A percentile compares a stretch with the other conserved stretches of the same genome.
phyloP scores from a whole-genome alignment of 92 coral and sea anemone species.

The Epizoanthus rinbou region DNA sequence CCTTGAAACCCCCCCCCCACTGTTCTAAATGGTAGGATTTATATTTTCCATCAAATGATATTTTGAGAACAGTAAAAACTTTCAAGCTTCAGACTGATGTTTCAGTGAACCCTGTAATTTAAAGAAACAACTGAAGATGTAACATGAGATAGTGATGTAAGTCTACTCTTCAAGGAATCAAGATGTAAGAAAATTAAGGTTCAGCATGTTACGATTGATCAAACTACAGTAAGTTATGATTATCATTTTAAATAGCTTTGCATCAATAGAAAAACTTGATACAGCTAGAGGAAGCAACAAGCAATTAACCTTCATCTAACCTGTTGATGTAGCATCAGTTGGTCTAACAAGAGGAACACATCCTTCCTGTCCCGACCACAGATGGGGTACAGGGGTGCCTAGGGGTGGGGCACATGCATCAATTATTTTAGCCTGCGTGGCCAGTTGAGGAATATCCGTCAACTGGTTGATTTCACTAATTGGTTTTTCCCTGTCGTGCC shows the following conservation, averaged over 20 bases:
- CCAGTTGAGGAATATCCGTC: not conserved
- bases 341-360: conserved; percentile 86
- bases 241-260: too few species aligned
- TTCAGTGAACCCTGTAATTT: not conserved
- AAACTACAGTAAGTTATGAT: too few species aligned
- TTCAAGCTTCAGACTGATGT: too few species aligned
- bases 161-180: not conserved
- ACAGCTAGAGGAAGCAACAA: not conserved
- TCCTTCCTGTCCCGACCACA: conserved; percentile 72
- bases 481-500: conserved; percentile 11
- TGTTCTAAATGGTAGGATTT: too few species aligned
- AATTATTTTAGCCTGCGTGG: not conserved
- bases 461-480: not conserved
- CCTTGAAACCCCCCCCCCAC: too few species aligned
- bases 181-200: too few species aligned
- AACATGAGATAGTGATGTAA: too few species aligned
- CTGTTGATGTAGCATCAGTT: conserved; percentile 83
- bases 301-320: conserved; percentile 35
- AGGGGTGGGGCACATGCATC: conserved; percentile 18
- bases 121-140: not conserved
- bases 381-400: conserved; percentile 72
- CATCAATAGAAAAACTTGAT: too few species aligned
- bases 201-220: too few species aligned
- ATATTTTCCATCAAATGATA: too few species aligned
- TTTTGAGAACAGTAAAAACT: too few species aligned